Conservation (phyloP, 2,113 vertebrate genomes). For the Elephantulus edwardii region DNA sequence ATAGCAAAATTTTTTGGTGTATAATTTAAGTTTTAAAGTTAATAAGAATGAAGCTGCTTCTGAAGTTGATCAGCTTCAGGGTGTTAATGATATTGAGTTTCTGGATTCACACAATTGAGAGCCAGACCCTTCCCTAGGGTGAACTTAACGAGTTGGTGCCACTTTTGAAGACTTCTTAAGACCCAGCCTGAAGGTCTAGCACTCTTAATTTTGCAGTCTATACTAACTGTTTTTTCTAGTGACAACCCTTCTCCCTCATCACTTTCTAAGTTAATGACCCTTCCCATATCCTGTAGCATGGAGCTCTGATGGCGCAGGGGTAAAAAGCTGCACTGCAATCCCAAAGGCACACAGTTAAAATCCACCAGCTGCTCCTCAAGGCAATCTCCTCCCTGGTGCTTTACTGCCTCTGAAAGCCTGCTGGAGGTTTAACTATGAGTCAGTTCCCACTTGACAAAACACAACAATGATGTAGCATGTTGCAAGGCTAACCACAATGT, state of each 20-base stretch:
- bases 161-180: too few species aligned
- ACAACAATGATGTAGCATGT: too few species aligned
- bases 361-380: too few species aligned
- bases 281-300: background rate
- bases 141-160: background rate
- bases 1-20: background rate
- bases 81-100: background rate
- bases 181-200: background rate
- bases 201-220: background rate
- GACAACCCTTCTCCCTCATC: background rate
- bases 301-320: too few species aligned
- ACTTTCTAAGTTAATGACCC: background rate
- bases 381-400: too few species aligned
- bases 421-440: too few species aligned
- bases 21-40: background rate
- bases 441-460: too few species aligned
- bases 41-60: background rate
- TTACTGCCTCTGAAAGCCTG: too few species aligned
- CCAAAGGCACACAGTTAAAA: too few species aligned
- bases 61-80: background rate
- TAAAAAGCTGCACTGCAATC: too few species aligned
- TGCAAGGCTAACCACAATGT: too few species aligned
- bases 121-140: background rate
- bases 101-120: background rate
- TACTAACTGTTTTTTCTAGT: background rate